Evolutionary conservation across 2,797 vertebrate species (phyloP).

Genomic region (Eleutherodactylus coqui): DNA sequence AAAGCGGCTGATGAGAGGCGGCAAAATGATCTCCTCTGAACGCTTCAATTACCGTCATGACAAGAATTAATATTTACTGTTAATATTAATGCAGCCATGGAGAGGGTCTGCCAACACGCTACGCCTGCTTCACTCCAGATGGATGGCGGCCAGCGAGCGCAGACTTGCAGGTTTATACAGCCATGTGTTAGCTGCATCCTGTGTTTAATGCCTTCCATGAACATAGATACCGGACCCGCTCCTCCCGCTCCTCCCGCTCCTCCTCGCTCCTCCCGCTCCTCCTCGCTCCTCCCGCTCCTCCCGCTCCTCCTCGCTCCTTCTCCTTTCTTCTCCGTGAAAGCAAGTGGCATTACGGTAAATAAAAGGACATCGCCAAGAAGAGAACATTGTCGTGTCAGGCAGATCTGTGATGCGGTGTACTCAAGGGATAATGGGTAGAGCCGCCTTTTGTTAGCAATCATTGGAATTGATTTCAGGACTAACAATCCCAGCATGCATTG

Average conservation of each 20-base stretch:
- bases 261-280: too few species aligned
- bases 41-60: not conserved
- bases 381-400: not conserved
- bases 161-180: conserved; percentile 64
- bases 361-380: not conserved
- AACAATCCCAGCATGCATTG: not conserved
- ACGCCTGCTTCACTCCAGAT: conserved; percentile 3
- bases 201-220: conserved; percentile 9
- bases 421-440: too few species aligned
- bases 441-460: too few species aligned
- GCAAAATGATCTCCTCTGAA: not conserved
- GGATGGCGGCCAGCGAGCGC: conserved; percentile 25
- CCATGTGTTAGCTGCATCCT: conserved; percentile 18
- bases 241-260: too few species aligned
- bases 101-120: not conserved
- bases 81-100: fast-evolving
- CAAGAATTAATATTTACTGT: not conserved
- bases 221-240: not conserved
- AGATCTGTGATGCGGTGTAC: not conserved
- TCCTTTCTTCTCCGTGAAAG: conserved; percentile 19
- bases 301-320: too few species aligned
- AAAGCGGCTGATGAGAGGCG: fast-evolving
- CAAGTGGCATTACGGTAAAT: not conserved
- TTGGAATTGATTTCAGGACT: not conserved
- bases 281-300: too few species aligned